Conservation (phyloP, 1,140 invertebrate genomes). For the Cotesia vestalis region DNA sequence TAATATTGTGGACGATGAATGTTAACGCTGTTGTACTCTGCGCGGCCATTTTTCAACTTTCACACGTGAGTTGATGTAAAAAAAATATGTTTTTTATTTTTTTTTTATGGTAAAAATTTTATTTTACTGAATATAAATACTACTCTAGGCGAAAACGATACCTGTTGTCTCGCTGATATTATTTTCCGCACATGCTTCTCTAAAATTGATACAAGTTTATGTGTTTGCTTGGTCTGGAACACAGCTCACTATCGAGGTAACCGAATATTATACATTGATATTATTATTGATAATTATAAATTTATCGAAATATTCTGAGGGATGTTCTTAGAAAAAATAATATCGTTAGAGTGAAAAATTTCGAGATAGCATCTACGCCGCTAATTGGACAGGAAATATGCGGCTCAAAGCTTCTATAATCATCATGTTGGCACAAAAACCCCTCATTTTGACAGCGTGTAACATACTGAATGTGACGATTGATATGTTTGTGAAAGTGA, state of each 20-base stretch:
- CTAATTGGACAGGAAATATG: conserved; percentile 35
- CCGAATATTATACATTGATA: not conserved
- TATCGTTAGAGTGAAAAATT: conserved; percentile 38
- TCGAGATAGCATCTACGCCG: conserved; percentile 25
- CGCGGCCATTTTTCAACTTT: conserved; percentile 46
- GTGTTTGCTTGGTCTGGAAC: conserved; percentile 14
- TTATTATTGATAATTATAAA: too few species aligned
- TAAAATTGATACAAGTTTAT: conserved; percentile 11
- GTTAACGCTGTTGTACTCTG: conserved; percentile 47
- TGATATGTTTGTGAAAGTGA: conserved; percentile 43
- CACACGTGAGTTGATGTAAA: conserved; percentile 36
- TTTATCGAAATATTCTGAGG: too few species aligned
- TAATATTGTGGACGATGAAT: conserved; percentile 42
- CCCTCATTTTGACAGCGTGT: conserved; percentile 38
- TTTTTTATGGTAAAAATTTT: too few species aligned
- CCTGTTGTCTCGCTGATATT: not conserved
- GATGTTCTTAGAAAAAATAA: too few species aligned
- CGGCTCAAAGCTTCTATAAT: conserved; percentile 31
- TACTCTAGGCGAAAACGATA: conserved; percentile 5
- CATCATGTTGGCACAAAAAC: conserved; percentile 41
- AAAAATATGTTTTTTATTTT: not conserved
- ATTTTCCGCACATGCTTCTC: not conserved
- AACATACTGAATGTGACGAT: conserved; percentile 39
- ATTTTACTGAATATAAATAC: too few species aligned
- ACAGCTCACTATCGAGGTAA: conserved; percentile 16